Percentiles rank a stretch among this genome's conserved stretches.
phyloP scores from a whole-genome alignment of 2,888 invertebrate species.

The Scaptomyza parva region DNA sequence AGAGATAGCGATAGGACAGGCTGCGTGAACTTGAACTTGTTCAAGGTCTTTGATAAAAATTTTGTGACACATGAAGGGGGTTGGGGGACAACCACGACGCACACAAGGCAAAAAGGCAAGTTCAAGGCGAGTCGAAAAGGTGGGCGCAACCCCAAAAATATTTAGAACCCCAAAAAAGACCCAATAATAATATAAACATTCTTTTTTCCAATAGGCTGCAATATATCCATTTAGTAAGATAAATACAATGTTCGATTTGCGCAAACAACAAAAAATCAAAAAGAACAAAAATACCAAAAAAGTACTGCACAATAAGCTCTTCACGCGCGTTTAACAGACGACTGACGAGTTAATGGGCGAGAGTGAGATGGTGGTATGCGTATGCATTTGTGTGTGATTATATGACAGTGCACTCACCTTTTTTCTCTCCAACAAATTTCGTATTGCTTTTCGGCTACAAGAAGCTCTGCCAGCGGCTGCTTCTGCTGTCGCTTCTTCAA shows the following conservation, averaged over 20 bases:
- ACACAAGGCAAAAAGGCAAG: conserved; percentile 12
- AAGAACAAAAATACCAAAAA: conserved; percentile 28
- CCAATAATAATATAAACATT: conserved; percentile 56
- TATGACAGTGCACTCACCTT: conserved; percentile 71
- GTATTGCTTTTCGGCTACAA: conserved; percentile 45
- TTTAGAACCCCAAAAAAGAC: conserved; percentile 17
- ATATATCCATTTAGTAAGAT: conserved; percentile 25
- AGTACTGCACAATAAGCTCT: conserved; percentile 38
- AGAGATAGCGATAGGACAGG: conserved; percentile 2
- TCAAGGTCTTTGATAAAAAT: conserved; percentile 65
- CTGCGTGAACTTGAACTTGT: conserved; percentile 70
- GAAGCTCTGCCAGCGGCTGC: conserved; percentile 21
- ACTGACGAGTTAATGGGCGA: conserved; percentile 21
- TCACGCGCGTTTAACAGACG: conserved; percentile 12
- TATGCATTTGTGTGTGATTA: conserved; percentile 16
- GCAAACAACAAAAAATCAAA: conserved; percentile 21
- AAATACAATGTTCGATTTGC: conserved; percentile 42
- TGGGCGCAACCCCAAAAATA: conserved; percentile 2
- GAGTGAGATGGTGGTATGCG: conserved; percentile 27
- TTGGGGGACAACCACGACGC: conserved; percentile 5
- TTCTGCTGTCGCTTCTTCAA: conserved; percentile 47
- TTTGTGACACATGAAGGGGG: conserved; percentile 20
- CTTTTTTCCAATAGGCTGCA: conserved; percentile 57
- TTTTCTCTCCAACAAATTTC: conserved; percentile 50
- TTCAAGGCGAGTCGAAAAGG: conserved; percentile 62